Evolutionary conservation across 2,113 vertebrate species (phyloP), one percentile per base, ranked within the genome.

Genomic region (Nothoprocta pentlandii): DNA sequence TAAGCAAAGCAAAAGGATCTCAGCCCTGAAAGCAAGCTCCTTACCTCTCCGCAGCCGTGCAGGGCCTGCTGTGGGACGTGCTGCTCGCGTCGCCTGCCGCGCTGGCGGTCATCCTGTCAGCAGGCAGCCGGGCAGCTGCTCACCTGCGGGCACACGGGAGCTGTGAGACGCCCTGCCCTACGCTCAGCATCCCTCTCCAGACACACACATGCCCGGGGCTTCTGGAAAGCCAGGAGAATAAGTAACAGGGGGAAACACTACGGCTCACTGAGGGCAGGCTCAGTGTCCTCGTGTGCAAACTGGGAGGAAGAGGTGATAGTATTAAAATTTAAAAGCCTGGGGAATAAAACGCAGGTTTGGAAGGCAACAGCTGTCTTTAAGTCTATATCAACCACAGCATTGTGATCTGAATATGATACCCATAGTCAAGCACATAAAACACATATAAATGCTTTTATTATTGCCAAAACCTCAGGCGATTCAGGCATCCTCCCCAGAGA

Each of bases 61-160:
- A 98, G 97, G 98, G 97, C 90, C 96, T 97, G 98, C 96, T 98
- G 96, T 98, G 98, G 93, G 98, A 97, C 97, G 97, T 98, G 94
- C 97, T 98, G 97, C 98, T 99, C 98, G 97, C 98, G 93, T 98
- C 93, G 96, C 98, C 96, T 23, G 26, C 98, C 97, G 97, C 96
- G 96, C 97, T 98, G 81, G 98, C 98, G 76, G 98, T 99, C 99
- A 99, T 99, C 94, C 97, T 98, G 98, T 98, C 99, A 99, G 98
- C 98, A 98, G 97, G 87, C 79, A 96, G 97, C 98, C 97, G 98
- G 95, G 97, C 98, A 95, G 91, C 96, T 34, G 95, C 62, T 93
- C 87, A 97, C 96, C 98, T 97, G 93, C 14, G 91, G 51, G 44
- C 87, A 95, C 22, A 93, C 77, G 32, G 28, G 54, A 32, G 91